Base-by-base conservation (phyloP, 2,888 invertebrate species). In the Pyrgus malvae region DNA sequence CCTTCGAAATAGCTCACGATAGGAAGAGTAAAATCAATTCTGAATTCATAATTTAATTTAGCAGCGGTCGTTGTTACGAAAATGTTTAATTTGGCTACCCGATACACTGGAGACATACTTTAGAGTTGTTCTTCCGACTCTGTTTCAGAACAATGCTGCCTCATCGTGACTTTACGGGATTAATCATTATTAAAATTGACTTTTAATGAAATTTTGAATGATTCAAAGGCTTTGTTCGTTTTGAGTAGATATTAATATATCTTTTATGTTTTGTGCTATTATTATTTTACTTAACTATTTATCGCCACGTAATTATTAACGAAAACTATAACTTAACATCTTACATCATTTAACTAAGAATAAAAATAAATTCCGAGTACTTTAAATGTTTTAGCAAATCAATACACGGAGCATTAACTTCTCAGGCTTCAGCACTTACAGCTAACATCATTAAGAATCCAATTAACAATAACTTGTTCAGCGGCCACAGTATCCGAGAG, bases 21-120 rank as follows among this genome's bases (percentile, higher is more conserved):
- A 70, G 76, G 72, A 65, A 72, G 69, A 72, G 40, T 62, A 64
- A 67, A 77, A 80, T 81, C 76, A 74, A 83, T 83, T 81, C 70
- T 68, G 78, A 80, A 83, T 82, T 80, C 68, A 77, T 80, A 80
- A 83, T 80, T 83, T 79, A 80, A 83, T 84, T 79, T 80, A 67
- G 71, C 68, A 60, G 68, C 68, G 66, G 57, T 60, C 62, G 49
- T 54, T 53, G 58, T 66, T 64, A 57, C 59, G 72, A 67, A 74
- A 78, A 78, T 78, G 73, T 81, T 80, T 77, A 76, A 79, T 76
- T 79, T 76, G 63, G 57, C 60, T 50, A 65, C 61, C 62, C 62
- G 63, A 69, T 68, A 71, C 69, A 65, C 62, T 58, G 60, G 59
- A 59, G 68, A 66, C 67, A 58, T 53, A 65, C 61, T 59, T 66